Base-by-base conservation (phyloP, 2,113 vertebrate genomes). In the Mustelus asterias region DNA sequence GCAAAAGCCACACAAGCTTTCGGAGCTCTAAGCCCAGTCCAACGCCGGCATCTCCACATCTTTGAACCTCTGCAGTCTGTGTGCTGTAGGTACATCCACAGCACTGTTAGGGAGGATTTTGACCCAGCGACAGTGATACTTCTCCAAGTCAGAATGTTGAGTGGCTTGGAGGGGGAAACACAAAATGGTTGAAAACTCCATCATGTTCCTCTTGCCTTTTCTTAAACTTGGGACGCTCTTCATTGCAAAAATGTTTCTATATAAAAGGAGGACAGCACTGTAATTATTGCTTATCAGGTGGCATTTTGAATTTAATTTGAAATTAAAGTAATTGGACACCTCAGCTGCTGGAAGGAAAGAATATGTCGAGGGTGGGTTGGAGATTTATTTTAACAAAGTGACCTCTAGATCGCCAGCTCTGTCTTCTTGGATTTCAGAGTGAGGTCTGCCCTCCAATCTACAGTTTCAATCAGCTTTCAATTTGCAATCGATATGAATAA, bases 391-490 rank as follows among this genome's bases (percentile, higher is more conserved):
- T 72, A 48, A 72, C 94, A 95, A 33, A 95, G 14, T 95, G 94
- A 95, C 94, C 69, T 95, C 67, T 72, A 33, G 26, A 14, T 72
- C 5, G 7, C 67, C 69, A 72, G 67, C 94, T 95, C 22, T 16
- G 14, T 8, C 41, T 95, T 95, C 94, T 76, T 22, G 26, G 14
- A 72, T 95, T 95, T 95, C 94, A 95, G 18, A 95, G 41, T 76
- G 67, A 76, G 94, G 94, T 44, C 44, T 95, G 41, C 94, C 60
- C 24, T 60, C 67, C 69, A 95, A 95, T 95, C 94, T 95, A 72
- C 94, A 48, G 94, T 76, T 95, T 95, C 37, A 95, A 76, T 95
- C 69, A 11, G 94, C 94, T 95, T 95, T 95, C 94, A 95, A 95
- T 95, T 95, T 76, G 67, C 94, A 26, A 95, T 95, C 94, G 44